Evolutionary conservation across 2,797 vertebrate species (phyloP).

Genomic region (Galago senegalensis): DNA sequence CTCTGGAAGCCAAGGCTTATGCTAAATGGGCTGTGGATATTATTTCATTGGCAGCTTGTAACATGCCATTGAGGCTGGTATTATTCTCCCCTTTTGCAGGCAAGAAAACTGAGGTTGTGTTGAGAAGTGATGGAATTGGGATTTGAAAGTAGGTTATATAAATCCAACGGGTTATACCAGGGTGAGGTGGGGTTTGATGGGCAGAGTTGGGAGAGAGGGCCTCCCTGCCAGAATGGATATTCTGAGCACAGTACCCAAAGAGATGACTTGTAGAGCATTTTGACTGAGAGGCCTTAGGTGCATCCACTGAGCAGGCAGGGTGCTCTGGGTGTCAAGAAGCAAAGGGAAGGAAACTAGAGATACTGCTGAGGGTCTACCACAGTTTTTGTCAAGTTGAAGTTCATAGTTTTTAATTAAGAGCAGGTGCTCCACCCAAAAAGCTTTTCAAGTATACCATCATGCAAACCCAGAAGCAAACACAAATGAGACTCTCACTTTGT

Average conservation of each 20-base stretch:
- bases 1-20: not conserved
- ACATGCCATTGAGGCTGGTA: not conserved
- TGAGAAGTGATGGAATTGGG: not conserved
- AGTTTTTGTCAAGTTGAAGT: constrained; percentile 43
- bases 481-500: not conserved
- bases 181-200: not conserved
- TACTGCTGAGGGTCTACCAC: not conserved
- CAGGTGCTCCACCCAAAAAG: not conserved
- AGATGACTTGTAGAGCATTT: not conserved
- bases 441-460: constrained; percentile 34
- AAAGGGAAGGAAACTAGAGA: constrained; percentile 23
- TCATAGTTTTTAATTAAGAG: constrained; percentile 49
- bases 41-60: not conserved
- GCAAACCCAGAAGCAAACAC: not conserved
- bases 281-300: not conserved
- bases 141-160: not conserved
- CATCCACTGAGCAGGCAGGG: not conserved
- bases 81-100: constrained; percentile 37
- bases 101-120: constrained; percentile 50
- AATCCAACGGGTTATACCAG: not conserved
- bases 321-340: not conserved
- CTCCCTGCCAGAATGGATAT: not conserved
- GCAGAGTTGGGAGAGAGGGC: not conserved
- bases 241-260: not conserved
- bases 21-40: not conserved